Evolutionary conservation across 2,797 vertebrate species (phyloP).

Genomic region (Myotis pilosus): DNA sequence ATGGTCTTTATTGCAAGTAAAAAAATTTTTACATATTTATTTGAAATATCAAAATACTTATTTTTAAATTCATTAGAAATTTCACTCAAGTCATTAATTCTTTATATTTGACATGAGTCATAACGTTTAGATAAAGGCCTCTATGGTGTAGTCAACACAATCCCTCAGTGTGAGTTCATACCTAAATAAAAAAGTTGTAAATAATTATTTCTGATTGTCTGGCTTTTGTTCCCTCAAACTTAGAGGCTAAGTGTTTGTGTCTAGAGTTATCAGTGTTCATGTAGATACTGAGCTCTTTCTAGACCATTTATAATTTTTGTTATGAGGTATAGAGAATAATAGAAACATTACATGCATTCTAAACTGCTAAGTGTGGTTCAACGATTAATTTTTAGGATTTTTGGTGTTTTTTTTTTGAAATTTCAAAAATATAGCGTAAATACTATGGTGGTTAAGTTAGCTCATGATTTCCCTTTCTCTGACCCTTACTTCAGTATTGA

Average conservation of each 20-base stretch:
- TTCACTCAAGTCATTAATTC: neutral
- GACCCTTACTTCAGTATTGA: neutral
- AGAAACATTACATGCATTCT: neutral
- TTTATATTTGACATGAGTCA: neutral
- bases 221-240: neutral
- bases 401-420: neutral
- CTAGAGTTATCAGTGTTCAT: neutral
- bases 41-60: conserved; percentile 23
- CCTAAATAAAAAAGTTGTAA: neutral
- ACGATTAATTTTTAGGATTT: neutral
- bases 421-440: neutral
- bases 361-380: neutral
- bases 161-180: neutral
- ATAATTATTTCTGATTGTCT: neutral
- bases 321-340: neutral
- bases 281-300: neutral
- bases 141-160: neutral
- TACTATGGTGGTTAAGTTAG: neutral
- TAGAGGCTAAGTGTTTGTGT: neutral
- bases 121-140: neutral
- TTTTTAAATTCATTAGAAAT: conserved; percentile 27
- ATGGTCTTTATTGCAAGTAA: neutral
- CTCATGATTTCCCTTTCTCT: neutral
- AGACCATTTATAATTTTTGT: neutral
- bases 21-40: neutral